A percentile compares a stretch with the other conserved stretches of the same genome.
phyloP scores from a whole-genome alignment of 2,888 invertebrate species.

The Linyphia triangularis region DNA sequence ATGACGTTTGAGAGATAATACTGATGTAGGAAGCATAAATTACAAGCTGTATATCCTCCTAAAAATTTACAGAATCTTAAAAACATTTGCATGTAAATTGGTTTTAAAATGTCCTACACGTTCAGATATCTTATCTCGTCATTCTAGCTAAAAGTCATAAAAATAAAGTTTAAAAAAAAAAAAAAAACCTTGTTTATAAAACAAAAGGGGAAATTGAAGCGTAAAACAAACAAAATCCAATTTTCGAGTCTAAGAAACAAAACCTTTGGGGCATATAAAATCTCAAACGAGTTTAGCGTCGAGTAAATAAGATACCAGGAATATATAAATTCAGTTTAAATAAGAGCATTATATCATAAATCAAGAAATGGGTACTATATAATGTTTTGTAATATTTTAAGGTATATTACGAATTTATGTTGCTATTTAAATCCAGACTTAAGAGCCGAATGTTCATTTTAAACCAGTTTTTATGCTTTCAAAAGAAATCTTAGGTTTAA shows the following conservation, averaged over 20 bases:
- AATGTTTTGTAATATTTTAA: not conserved
- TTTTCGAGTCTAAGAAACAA: slow-evolving; percentile 21
- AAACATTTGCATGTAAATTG: slow-evolving; percentile 57
- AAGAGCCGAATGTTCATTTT: too few relatives aligned
- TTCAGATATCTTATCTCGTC: not conserved
- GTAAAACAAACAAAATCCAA: slow-evolving; percentile 36
- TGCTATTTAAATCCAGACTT: not conserved
- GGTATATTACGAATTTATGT: not conserved
- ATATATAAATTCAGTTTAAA: slow-evolving; percentile 45
- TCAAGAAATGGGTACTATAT: slow-evolving; percentile 11
- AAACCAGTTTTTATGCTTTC: too few relatives aligned
- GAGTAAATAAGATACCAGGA: slow-evolving; percentile 41
- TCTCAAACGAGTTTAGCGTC: slow-evolving; percentile 52
- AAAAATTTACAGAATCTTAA: not conserved
- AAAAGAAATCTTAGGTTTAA: too few relatives aligned
- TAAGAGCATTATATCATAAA: slow-evolving; percentile 38
- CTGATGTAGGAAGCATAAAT: too few relatives aligned
- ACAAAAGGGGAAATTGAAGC: slow-evolving; percentile 22
- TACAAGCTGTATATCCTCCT: too few relatives aligned
- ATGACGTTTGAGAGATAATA: too few relatives aligned
- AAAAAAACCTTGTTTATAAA: slow-evolving; percentile 29
- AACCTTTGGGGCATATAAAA: slow-evolving; percentile 48
- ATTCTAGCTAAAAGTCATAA: not conserved
- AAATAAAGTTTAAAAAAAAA: not conserved
- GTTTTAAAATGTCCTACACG: not conserved